These are phyloP conservation scores for Formica aserva DNA, from an alignment of 2,888 invertebrate genomes.

Conservation along the genomic window DNA sequence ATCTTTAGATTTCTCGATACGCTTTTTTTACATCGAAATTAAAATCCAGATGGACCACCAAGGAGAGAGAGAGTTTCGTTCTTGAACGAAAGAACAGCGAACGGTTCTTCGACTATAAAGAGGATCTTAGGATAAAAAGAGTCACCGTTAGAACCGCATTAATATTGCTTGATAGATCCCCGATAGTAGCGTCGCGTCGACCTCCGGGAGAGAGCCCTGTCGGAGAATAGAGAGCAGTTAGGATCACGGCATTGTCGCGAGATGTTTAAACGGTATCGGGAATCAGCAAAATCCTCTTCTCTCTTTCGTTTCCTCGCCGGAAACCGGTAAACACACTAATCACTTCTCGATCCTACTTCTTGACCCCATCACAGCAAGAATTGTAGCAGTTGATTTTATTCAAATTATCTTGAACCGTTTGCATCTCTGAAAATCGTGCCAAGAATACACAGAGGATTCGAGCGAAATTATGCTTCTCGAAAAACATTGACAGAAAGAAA, in stretches of 20 bases:
- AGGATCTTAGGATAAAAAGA: slow-evolving; percentile 36
- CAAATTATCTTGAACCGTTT: slow-evolving; percentile 71
- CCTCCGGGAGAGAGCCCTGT: slow-evolving; percentile 62
- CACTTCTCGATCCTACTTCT: slow-evolving; percentile 80
- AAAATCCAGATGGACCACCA: slow-evolving; percentile 50
- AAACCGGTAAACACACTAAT: slow-evolving; percentile 80
- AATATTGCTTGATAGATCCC: slow-evolving; percentile 77
- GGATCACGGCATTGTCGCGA: slow-evolving; percentile 74
- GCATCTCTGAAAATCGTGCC: slow-evolving; percentile 57
- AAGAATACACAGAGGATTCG: slow-evolving; percentile 19
- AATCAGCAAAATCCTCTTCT: slow-evolving; percentile 67
- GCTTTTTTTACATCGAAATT: slow-evolving; percentile 22
- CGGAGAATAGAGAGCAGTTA: slow-evolving; percentile 76
- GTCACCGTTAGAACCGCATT: slow-evolving; percentile 78
- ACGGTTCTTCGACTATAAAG: slow-evolving; percentile 42
- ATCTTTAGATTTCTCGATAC: slow-evolving; percentile 31
- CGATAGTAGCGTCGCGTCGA: slow-evolving; percentile 67
- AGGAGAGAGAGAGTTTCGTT: slow-evolving; percentile 50
- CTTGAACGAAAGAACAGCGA: slow-evolving; percentile 35
- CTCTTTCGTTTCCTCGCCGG: slow-evolving; percentile 63
- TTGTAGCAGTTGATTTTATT: slow-evolving; percentile 79
- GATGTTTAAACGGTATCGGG: slow-evolving; percentile 76
- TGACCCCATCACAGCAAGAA: slow-evolving; percentile 78
- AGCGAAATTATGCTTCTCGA: slow-evolving; percentile 34
- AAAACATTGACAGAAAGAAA: background rate